Evolutionary conservation across 2,797 vertebrate genomes (phyloP).

Genomic region (Varecia variegata): DNA sequence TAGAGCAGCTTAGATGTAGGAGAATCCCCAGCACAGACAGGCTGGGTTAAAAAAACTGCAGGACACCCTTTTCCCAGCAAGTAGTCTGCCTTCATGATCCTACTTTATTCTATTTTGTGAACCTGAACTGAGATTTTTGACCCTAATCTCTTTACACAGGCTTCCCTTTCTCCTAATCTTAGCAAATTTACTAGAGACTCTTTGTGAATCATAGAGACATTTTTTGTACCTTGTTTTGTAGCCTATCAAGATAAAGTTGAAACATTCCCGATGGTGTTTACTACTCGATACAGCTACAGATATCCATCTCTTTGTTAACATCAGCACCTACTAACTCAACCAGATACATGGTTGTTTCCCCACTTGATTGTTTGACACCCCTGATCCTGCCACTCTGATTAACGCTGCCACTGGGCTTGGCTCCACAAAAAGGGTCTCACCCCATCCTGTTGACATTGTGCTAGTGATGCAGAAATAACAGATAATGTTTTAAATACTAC

Average conservation of each 20-base stretch:
- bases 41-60: neutral
- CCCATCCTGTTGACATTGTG: conserved; percentile 14
- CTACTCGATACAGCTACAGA: neutral
- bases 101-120: neutral
- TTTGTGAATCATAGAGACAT: neutral
- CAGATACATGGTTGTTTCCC: neutral
- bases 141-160: neutral
- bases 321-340: neutral
- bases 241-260: neutral
- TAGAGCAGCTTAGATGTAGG: neutral
- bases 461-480: conserved; percentile 60
- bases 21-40: neutral
- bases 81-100: neutral
- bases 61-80: neutral
- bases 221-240: neutral
- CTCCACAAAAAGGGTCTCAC: neutral
- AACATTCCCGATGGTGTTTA: neutral
- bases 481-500: conserved; percentile 57
- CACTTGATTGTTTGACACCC: neutral
- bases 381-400: conserved; percentile 7
- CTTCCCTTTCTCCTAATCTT: neutral
- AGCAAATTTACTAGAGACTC: neutral
- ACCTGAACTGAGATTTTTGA: neutral
- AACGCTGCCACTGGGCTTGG: neutral
- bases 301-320: neutral